phyloP scores from a whole-genome alignment of 2,888 invertebrate genomes.

The Halictus quadricinctus region DNA sequence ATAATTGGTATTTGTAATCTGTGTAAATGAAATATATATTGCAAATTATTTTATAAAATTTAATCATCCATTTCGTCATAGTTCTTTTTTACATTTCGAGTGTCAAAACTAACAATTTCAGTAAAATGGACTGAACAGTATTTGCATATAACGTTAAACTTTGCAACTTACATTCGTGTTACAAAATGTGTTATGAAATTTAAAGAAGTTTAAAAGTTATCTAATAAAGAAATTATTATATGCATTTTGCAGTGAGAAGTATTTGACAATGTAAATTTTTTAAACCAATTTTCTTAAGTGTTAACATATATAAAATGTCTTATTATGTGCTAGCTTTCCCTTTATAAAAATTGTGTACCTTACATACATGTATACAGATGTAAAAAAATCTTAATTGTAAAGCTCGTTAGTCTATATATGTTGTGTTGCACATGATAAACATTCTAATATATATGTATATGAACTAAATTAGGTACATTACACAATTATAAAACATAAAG shows the following conservation, averaged over 20 bases:
- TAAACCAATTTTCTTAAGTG: conserved; percentile 19
- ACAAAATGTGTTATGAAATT: conserved; percentile 11
- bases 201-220: conserved; percentile 12
- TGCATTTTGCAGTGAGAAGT: conserved; percentile 10
- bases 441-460: conserved; percentile 39
- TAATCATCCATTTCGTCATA: conserved; percentile 18
- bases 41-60: conserved; percentile 29
- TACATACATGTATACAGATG: conserved; percentile 30
- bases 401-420: conserved; percentile 32
- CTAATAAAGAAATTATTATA: background rate
- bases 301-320: conserved; percentile 32
- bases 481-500: conserved; percentile 38
- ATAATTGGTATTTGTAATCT: conserved; percentile 4
- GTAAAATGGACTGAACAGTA: conserved; percentile 13
- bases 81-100: conserved; percentile 26
- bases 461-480: conserved; percentile 37
- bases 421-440: conserved; percentile 41
- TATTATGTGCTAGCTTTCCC: conserved; percentile 33
- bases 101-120: conserved; percentile 17
- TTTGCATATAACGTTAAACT: conserved; percentile 15
- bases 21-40: conserved; percentile 19
- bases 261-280: conserved; percentile 23
- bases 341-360: conserved; percentile 40
- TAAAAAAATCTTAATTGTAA: conserved; percentile 50
- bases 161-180: conserved; percentile 14